phyloP scores from a whole-genome alignment of 37 sponge, comb jelly and placozoan species.

The Beroe forskalii region DNA sequence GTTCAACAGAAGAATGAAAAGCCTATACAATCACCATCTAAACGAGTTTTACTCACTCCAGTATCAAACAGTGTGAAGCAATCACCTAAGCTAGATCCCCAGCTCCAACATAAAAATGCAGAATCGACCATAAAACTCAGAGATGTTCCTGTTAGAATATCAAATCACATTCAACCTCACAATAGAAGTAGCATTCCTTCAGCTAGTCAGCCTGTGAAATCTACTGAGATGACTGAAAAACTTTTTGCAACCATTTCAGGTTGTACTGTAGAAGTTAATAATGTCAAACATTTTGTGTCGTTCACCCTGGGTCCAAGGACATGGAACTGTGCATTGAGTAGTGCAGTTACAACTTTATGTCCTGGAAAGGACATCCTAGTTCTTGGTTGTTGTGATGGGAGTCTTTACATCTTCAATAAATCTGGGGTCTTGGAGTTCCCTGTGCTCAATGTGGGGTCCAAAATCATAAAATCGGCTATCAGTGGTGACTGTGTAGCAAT shows the following conservation, averaged over 20 bases:
- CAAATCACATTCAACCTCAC: background rate
- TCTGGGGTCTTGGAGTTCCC: background rate
- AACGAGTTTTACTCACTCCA: slow-evolving; percentile 10
- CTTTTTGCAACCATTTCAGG: slow-evolving; percentile 28
- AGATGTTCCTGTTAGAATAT: slow-evolving; percentile 15
- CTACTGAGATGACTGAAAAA: background rate
- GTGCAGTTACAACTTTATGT: background rate
- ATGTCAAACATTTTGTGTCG: background rate
- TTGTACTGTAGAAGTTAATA: slow-evolving; percentile 19
- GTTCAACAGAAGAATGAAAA: background rate
- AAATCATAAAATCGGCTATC: background rate
- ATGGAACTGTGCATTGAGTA: background rate
- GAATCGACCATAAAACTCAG: background rate
- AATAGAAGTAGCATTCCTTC: background rate
- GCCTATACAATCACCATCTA: background rate
- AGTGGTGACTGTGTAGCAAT: slow-evolving; percentile 16
- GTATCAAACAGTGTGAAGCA: background rate
- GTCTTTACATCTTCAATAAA: slow-evolving; percentile 16
- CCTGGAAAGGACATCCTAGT: background rate
- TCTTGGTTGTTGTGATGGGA: slow-evolving; percentile 30
- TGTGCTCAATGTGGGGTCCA: slow-evolving; percentile 23
- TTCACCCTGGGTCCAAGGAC: background rate
- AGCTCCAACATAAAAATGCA: background rate
- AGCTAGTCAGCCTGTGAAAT: background rate
- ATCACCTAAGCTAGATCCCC: background rate